Evolutionary conservation across 1,140 invertebrate genomes (phyloP), one percentile per base, ranked within the genome.

Genomic region (Watersipora subatra): DNA sequence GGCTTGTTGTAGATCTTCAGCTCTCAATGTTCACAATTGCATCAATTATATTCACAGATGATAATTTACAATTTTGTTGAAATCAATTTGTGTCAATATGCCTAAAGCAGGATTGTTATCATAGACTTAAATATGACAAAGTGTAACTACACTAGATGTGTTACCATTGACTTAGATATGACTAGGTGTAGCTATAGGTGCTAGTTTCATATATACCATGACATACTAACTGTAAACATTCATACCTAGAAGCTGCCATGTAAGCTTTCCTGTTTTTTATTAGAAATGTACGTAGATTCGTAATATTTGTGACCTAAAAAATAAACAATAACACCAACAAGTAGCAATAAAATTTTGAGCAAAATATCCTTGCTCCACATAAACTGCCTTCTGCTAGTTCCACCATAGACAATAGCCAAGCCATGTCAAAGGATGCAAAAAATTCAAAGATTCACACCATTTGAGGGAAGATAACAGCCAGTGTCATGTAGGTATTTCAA

Each of bases 191-290:
- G 34, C 7, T 46, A 46, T 12, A 46, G 7, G 7, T 7, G 7
- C 34, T n/a, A 46, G 34, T 12, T 12, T 46, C 34, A 12, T 46
- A n/a, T 12, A 7, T 46, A 12, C n/a, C 7, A 46, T n/a, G n/a
- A 46, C 34, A 46, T 46, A 46, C 7, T 7, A 46, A 46, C n/a
- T 12, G n/a, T 46, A 46, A 46, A 12, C n/a, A 46, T n/a, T 46
- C 17, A 73, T 73, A 81, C 78, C 75, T 75, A 57, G 87, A 86
- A 69, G 92, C 87, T 78, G 90, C 91, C 68, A 95, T 84, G 78
- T 96, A 96, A 58, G 88, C 87, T 66, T 86, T 86, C 65, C 89
- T 85, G 75, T 93, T 89, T 71, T 93, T 87, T 17, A 90, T 70
- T 1, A 97, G 77, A 73, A 93, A 89, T 73, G 90, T 86, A 63